Base-by-base conservation (phyloP, 2,888 invertebrate genomes). In the Laspeyria flexula region DNA sequence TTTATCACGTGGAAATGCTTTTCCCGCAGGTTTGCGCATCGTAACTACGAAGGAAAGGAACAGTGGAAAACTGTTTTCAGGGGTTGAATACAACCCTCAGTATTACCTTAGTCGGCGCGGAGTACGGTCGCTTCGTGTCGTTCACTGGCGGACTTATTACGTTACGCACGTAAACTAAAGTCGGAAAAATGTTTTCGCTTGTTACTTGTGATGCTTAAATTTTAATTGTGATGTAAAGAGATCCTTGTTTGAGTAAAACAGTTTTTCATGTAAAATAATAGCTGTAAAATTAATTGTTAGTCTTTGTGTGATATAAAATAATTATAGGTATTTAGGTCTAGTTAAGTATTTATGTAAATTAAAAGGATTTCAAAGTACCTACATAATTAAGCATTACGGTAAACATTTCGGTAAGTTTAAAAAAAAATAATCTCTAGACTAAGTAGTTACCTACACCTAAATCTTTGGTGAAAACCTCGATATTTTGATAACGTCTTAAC, bases 21-120 rank as follows among this genome's bases (percentile, higher is more conserved):
- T 86, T 76, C 79, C 79, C 72, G 79, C 79, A 85, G 86, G 84
- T 85, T 88, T 86, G 86, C 85, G 86, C 86, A 84, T 75, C 72
- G 74, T 71, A 73, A 73, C 72, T 79, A 76, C 70, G n/a, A n/a
- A n/a, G n/a, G 74, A 75, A 81, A 81, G 81, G 78, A 83, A 78
- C 76, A 76, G 73, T 75, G 77, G 79, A 79, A 83, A 83, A 84
- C 73, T 73, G 81, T 83, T 83, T 78, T 77, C 66, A 73, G 77
- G 77, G 75, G 65, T 64, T 55, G 44, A 55, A 62, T 66, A 78
- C 73, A 75, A 79, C 71, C 75, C 68, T 85, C 85, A 90, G 90
- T 90, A 75, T 77, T 73, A 83, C 80, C 77, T 82, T 79, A 76
- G 77, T 71, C 79, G 79, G 73, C 75, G 82, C 67, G 63, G 67